A percentile compares a stretch with the other conserved stretches of the same genome.
Conservation (phyloP, 2,797 vertebrate species). For the Halcyon chelicuti region DNA sequence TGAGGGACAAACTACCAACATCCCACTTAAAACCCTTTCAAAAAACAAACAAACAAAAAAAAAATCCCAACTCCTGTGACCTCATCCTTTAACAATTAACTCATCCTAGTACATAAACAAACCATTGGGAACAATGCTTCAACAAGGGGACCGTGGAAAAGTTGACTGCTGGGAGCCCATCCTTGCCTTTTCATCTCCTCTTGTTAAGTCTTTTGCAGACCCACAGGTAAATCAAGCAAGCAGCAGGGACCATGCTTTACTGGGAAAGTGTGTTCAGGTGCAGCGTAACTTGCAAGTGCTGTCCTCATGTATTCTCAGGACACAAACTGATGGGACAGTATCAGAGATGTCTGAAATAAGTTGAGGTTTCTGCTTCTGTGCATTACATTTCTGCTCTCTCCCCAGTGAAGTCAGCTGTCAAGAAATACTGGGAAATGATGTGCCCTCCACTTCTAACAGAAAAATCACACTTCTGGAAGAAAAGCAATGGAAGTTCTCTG, state of each 20-base stretch:
- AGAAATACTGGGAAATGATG: neutral
- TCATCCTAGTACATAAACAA: neutral
- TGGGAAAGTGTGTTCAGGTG: neutral
- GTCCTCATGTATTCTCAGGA: neutral
- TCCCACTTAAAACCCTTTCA: neutral
- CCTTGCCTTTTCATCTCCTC: neutral
- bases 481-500: neutral
- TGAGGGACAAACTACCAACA: neutral
- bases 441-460: neutral
- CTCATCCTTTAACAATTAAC: neutral
- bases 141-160: neutral
- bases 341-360: neutral
- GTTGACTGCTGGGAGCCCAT: neutral
- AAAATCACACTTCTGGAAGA: neutral
- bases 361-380: neutral
- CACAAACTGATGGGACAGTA: neutral
- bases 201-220: neutral
- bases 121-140: neutral
- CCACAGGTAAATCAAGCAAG: neutral
- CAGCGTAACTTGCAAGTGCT: neutral
- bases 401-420: neutral
- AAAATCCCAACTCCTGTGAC: neutral
- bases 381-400: neutral
- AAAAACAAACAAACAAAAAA: neutral
- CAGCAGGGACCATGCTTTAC: neutral